Evolutionary conservation across 64 coral and sea anemone genomes (phyloP), one percentile per base, ranked within the genome.

Genomic region (Acropora tenuis): DNA sequence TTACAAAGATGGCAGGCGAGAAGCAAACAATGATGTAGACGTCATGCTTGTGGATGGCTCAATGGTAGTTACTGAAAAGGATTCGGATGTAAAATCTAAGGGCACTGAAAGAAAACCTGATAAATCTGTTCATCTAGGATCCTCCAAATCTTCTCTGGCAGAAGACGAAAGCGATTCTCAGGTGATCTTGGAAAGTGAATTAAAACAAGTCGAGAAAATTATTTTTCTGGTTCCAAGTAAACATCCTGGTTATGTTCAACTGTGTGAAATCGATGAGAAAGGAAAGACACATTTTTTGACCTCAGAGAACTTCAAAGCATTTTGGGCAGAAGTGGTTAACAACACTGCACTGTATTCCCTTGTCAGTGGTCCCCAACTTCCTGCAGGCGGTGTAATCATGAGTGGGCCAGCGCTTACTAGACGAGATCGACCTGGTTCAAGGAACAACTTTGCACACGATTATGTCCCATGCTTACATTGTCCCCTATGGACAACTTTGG

Each of bases 391-490:
- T 63, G 87, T 67, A n/a, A 43, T 65, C 78, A 17, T 67, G 1
- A 89, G 50, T n/a, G 87, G 87, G 66, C 87, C 87, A 46, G 87
- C 87, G 11, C 16, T 89, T 4, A 89, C 16, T 42, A 89, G 87
- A 89, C 75, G 87, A 0, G 87, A 89, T 89, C 87, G 87, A 18
- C 87, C 87, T 50, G 47, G 43, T 11, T 65, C 9, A 0, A 89
- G 87, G 47, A 89, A 89, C 41, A 78, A 89, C 58, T 89, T 78
- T 11, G 42, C 74, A 16, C 87, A 89, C 47, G 87, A 89, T 49
- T 89, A 89, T 48, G 87, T 89, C 13, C 87, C 87, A 66, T 89
- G 87, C 16, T 79, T 89, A 75, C 87, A 48, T 46, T 89, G 87
- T 78, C 17, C 16, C 46, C 48, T 66, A 79, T 89, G 87, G 87